A percentile compares a stretch with the other conserved stretches of the same genome.
phyloP scores from a whole-genome alignment of 2,797 vertebrate species.

The Cirrhinus molitorella region DNA sequence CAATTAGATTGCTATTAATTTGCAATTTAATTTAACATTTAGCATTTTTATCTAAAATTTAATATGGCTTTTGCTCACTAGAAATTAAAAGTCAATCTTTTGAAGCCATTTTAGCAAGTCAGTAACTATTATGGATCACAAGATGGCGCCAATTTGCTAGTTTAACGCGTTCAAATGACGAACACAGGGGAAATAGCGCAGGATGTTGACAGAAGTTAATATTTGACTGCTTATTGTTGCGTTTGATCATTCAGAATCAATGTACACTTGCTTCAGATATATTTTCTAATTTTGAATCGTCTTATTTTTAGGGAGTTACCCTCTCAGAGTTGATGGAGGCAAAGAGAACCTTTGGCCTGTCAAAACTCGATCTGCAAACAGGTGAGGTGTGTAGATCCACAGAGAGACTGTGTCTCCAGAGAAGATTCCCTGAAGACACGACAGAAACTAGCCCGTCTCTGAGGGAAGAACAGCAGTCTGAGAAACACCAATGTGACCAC shows the following conservation, averaged over 20 bases:
- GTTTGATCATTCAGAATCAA: not conserved
- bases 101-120: not conserved
- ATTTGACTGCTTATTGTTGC: not conserved
- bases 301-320: constrained; percentile 85
- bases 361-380: constrained; percentile 74
- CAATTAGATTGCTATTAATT: not conserved
- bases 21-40: not conserved
- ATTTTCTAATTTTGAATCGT: not conserved
- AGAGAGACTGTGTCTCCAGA: not conserved
- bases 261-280: not conserved
- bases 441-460: not conserved
- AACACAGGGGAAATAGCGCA: rapidly evolving
- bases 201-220: not conserved
- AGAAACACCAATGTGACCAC: not conserved
- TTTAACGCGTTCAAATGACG: not conserved
- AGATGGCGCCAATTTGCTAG: not conserved
- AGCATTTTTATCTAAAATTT: not conserved
- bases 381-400: constrained; percentile 69
- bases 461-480: not conserved
- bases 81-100: not conserved
- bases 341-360: constrained; percentile 81
- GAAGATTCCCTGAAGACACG: not conserved
- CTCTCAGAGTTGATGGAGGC: constrained; percentile 92
- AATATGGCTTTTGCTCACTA: not conserved
- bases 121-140: not conserved